Conservation (phyloP, 1,140 invertebrate species). For the Drosophila hydei region DNA sequence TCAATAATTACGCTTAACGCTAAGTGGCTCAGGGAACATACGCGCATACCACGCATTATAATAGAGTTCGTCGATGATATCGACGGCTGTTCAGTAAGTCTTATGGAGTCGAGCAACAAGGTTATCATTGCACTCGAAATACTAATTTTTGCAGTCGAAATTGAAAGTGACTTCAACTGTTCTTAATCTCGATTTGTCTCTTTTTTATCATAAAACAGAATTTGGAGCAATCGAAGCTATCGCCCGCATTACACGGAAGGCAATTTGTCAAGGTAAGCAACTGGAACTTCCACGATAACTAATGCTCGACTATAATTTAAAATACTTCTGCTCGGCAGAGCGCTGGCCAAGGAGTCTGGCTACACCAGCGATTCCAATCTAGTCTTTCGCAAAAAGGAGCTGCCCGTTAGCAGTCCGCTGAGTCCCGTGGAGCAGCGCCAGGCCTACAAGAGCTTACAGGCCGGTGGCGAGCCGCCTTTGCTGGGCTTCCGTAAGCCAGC, state of each 20-base stretch:
- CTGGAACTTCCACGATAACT: too few species aligned
- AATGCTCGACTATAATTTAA: not conserved
- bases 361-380: constrained; percentile 96
- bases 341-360: constrained; percentile 91
- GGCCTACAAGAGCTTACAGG: constrained; percentile 93
- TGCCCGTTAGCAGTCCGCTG: constrained; percentile 87
- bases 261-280: constrained; percentile 80
- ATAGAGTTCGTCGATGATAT: constrained; percentile 87
- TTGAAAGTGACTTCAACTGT: not conserved
- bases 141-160: constrained; percentile 50
- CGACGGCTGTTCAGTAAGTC: constrained; percentile 86
- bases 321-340: constrained; percentile 44
- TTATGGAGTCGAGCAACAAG: constrained; percentile 19
- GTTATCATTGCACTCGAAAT: constrained; percentile 64
- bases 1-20: constrained; percentile 30
- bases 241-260: constrained; percentile 84
- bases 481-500: constrained; percentile 94
- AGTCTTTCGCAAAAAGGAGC: constrained; percentile 90
- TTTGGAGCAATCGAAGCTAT: constrained; percentile 86
- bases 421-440: constrained; percentile 92
- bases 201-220: constrained; percentile 85
- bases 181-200: not conserved
- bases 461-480: constrained; percentile 95
- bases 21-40: constrained; percentile 89
- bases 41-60: constrained; percentile 87